Conservation (phyloP, 2,888 invertebrate species). For the Leptinotarsa juncta region DNA sequence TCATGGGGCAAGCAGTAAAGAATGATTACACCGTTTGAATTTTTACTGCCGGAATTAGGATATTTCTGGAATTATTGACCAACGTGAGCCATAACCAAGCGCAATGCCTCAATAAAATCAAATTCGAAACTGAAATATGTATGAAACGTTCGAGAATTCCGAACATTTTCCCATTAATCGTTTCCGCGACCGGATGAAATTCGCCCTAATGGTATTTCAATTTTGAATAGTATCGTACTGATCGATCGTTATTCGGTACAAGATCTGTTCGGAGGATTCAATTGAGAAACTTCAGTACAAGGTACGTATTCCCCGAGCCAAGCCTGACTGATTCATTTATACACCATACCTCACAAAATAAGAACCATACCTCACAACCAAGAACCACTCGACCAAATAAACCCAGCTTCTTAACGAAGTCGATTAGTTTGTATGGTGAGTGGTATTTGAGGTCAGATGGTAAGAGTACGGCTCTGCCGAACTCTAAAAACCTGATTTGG, state of each 20-base stretch:
- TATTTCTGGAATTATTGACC: conserved; percentile 41
- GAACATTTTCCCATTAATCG: conserved; percentile 12
- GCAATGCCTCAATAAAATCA: conserved; percentile 37
- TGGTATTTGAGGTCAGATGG: too few relatives aligned
- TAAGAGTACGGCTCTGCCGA: too few relatives aligned
- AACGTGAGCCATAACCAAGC: conserved; percentile 30
- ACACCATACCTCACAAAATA: too few relatives aligned
- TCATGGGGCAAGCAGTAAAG: conserved; percentile 35
- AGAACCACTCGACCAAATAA: too few relatives aligned
- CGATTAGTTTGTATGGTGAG: too few relatives aligned
- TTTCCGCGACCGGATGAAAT: background rate
- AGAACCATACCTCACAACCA: too few relatives aligned
- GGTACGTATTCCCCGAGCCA: too few relatives aligned
- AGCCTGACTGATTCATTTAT: too few relatives aligned
- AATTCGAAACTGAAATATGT: conserved; percentile 38
- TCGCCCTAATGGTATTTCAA: background rate
- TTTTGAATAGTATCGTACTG: background rate
- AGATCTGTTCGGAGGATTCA: background rate
- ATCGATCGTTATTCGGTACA: background rate
- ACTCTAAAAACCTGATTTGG: too few relatives aligned
- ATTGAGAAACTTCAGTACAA: background rate
- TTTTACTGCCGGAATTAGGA: conserved; percentile 39
- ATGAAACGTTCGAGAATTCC: conserved; percentile 27
- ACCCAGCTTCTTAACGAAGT: too few relatives aligned
- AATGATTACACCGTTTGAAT: conserved; percentile 42